Percentiles rank a stretch among this genome's conserved stretches.
These are phyloP conservation scores for Chymomyza costata DNA, from an alignment of 1,140 invertebrate genomes.

Conservation along the genomic window DNA sequence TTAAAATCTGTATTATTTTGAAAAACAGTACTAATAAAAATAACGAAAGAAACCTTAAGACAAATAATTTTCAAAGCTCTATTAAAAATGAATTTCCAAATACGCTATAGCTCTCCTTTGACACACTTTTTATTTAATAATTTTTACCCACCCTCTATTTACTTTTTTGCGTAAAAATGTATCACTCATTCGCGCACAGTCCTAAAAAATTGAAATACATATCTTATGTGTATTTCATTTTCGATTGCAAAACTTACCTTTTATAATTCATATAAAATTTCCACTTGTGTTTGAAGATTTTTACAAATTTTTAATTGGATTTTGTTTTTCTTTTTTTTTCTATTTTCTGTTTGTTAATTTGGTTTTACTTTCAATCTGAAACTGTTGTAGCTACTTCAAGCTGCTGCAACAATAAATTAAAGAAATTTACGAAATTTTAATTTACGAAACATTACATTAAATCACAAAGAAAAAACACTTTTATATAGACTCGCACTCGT, in stretches of 20 bases:
- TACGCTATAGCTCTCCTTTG: too few species aligned
- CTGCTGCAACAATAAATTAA: conserved; percentile 2
- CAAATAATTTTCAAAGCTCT: too few species aligned
- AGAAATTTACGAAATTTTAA: conserved; percentile 10
- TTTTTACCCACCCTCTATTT: too few species aligned
- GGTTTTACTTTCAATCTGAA: too few species aligned
- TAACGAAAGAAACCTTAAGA: too few species aligned
- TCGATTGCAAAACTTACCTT: conserved; percentile 46
- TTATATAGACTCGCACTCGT: neutral
- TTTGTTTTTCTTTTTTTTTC: conserved; percentile 27
- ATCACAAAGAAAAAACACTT: conserved; percentile 6
- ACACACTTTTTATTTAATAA: too few species aligned
- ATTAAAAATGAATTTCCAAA: too few species aligned
- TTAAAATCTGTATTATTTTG: too few species aligned
- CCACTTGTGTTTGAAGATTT: conserved; percentile 40
- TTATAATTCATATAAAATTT: conserved; percentile 4
- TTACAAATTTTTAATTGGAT: conserved; percentile 17
- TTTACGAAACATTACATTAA: conserved; percentile 26
- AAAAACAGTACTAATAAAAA: too few species aligned
- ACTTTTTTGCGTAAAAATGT: too few species aligned
- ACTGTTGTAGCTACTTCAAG: too few species aligned
- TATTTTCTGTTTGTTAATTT: too few species aligned
- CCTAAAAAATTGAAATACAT: neutral
- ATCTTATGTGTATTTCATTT: neutral
- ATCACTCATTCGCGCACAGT: neutral